phyloP scores from a whole-genome alignment of 2,113 vertebrate species.

The Ptilonorhynchus violaceus region DNA sequence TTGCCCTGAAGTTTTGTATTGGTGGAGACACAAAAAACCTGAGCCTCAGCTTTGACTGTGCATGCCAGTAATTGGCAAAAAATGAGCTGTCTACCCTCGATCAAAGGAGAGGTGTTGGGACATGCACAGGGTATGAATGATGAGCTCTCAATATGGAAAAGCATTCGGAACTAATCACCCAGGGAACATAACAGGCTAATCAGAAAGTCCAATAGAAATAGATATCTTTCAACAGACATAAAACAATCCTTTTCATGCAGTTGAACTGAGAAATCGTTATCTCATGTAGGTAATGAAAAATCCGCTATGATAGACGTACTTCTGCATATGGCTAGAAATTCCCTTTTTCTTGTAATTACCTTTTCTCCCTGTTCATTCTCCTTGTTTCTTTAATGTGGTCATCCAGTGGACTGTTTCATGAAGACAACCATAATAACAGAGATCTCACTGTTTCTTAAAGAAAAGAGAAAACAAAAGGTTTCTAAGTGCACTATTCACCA shows the following conservation, averaged over 20 bases:
- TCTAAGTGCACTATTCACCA: neutral
- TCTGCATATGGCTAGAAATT: neutral
- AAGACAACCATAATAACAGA: neutral
- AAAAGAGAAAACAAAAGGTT: neutral
- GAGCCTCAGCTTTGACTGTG: neutral
- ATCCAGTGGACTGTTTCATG: neutral
- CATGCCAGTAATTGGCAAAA: neutral
- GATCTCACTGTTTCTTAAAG: neutral
- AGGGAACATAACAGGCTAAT: neutral
- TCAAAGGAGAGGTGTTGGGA: neutral
- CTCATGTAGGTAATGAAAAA: neutral
- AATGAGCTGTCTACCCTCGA: neutral
- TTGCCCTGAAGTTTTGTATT: neutral
- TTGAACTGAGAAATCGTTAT: neutral
- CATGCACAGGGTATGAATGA: neutral
- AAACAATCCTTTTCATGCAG: neutral
- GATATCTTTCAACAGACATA: neutral
- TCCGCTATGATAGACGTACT: fast-evolving
- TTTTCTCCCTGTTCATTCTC: neutral
- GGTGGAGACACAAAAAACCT: neutral
- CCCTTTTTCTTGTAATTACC: neutral
- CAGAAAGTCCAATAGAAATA: neutral
- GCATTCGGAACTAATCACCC: neutral
- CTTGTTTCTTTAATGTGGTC: neutral
- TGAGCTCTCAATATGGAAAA: neutral